These are phyloP conservation scores for Poeciliopsis infans DNA, from an alignment of 2,797 vertebrate genomes.

Conservation along the genomic window DNA sequence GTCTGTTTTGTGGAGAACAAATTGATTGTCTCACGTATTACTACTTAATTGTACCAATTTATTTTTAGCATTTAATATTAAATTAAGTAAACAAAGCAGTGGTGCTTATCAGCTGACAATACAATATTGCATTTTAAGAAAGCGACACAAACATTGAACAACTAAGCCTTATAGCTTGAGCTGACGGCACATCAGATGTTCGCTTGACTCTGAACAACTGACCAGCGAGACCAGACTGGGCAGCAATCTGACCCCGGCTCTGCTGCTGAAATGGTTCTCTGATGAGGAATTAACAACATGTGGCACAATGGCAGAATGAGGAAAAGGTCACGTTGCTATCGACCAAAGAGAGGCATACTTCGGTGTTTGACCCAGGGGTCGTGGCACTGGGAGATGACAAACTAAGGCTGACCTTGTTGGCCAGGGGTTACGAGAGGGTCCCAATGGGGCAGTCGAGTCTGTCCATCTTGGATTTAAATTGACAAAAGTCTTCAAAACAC, in stretches of 20 bases:
- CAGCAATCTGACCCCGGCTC: slow-evolving; percentile 35
- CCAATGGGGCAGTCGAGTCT: slow-evolving; percentile 54
- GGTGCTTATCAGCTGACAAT: not conserved
- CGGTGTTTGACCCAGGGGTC: slow-evolving; percentile 67
- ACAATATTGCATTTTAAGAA: slow-evolving; percentile 27
- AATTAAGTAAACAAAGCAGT: not conserved
- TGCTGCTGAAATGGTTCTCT: slow-evolving; percentile 50
- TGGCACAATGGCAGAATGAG: slow-evolving; percentile 59
- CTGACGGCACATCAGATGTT: slow-evolving; percentile 25
- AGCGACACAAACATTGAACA: slow-evolving; percentile 54
- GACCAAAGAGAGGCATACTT: slow-evolving; percentile 68
- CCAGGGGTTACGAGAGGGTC: slow-evolving; percentile 57
- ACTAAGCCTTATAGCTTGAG: slow-evolving; percentile 33
- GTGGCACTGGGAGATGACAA: slow-evolving; percentile 42
- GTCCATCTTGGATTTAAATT: slow-evolving; percentile 13
- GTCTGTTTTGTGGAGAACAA: not conserved
- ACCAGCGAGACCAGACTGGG: slow-evolving; percentile 5
- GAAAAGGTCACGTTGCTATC: slow-evolving; percentile 45
- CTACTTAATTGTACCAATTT: not conserved
- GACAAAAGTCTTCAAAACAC: slow-evolving; percentile 51
- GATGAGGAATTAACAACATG: slow-evolving; percentile 71
- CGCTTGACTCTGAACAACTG: slow-evolving; percentile 3
- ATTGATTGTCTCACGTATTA: not conserved
- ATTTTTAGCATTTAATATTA: not conserved
- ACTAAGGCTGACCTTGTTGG: slow-evolving; percentile 59